Percentiles rank a stretch among this genome's conserved stretches.
These are phyloP conservation scores for Sylvilagus floridanus DNA, from an alignment of 2,797 vertebrate genomes.

Conservation along the genomic window DNA sequence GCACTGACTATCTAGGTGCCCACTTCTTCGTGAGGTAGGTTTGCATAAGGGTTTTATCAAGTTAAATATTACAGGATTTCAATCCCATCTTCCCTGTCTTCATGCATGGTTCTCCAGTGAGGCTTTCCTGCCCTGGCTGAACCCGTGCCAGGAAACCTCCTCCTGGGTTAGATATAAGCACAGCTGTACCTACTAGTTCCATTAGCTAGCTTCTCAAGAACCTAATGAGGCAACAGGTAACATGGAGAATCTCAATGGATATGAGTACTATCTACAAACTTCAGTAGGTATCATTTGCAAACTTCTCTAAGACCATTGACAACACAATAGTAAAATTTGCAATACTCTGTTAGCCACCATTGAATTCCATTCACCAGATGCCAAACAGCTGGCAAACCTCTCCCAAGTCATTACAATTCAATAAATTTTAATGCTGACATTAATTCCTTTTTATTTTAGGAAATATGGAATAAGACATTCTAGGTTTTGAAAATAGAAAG, in stretches of 20 bases:
- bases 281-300: neutral
- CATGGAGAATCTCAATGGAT: neutral
- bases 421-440: slow-evolving; percentile 18
- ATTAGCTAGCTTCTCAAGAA: slow-evolving; percentile 26
- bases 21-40: slow-evolving; percentile 43
- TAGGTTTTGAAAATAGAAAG: slow-evolving; percentile 53
- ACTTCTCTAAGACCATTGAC: neutral
- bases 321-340: neutral
- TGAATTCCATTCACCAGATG: neutral
- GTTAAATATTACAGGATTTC: neutral
- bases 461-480: slow-evolving; percentile 33
- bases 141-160: neutral
- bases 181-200: neutral
- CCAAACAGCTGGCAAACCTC: slow-evolving; percentile 5
- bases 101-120: neutral
- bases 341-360: neutral
- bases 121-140: neutral
- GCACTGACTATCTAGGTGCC: neutral
- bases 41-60: slow-evolving; percentile 45
- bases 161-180: slow-evolving; percentile 41
- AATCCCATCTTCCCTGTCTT: slow-evolving; percentile 10
- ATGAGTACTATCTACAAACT: neutral
- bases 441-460: slow-evolving; percentile 14
- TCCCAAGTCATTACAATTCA: neutral
- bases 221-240: neutral